Evolutionary conservation across 2,113 vertebrate species (phyloP).

Genomic region (Mormyrus iriodes): DNA sequence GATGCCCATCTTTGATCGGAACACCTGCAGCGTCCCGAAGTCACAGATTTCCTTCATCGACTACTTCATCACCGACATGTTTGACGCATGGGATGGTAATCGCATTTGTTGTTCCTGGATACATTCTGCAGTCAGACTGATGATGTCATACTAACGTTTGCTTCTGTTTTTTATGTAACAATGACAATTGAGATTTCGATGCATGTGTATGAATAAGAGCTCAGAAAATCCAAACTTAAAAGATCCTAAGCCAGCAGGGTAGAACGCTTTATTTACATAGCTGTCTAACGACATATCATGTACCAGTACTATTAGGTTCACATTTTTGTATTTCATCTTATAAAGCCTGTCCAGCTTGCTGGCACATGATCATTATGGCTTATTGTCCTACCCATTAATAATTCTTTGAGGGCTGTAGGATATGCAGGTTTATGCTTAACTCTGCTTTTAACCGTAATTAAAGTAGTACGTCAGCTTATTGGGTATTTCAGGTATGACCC

Average conservation of each 20-base stretch:
- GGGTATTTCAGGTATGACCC: not conserved
- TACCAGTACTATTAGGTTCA: not conserved
- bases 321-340: not conserved
- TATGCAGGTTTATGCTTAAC: not conserved
- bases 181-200: not conserved
- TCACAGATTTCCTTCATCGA: slow-evolving; percentile 98
- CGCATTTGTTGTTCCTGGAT: slow-evolving; percentile 14
- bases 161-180: not conserved
- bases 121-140: not conserved
- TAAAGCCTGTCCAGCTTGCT: not conserved
- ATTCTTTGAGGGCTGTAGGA: not conserved
- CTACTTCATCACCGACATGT: slow-evolving; percentile 98
- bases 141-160: not conserved
- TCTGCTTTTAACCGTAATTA: not conserved
- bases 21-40: slow-evolving; percentile 91
- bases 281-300: not conserved
- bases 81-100: slow-evolving; percentile 94
- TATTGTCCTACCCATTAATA: not conserved
- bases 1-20: slow-evolving; percentile 95
- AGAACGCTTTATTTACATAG: not conserved
- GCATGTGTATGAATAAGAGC: not conserved
- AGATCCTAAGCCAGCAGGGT: not conserved
- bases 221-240: not conserved
- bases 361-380: not conserved
- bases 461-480: not conserved